These are phyloP conservation scores for Gymnosoma rotundatum DNA, from an alignment of 2,888 invertebrate genomes.

Conservation along the genomic window DNA sequence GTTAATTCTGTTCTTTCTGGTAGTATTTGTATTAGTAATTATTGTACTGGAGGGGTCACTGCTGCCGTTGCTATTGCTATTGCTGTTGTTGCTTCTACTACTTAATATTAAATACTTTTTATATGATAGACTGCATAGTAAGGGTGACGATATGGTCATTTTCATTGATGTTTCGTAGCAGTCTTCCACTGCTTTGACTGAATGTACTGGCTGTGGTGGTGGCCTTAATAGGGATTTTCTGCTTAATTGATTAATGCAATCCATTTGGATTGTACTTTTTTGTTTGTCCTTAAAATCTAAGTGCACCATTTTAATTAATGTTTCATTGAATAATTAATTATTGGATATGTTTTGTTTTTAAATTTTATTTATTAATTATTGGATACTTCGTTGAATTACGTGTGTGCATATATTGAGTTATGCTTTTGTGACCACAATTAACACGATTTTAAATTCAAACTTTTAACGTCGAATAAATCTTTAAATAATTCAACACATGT, in stretches of 20 bases:
- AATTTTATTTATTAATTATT: not conserved
- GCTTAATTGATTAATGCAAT: constrained; percentile 55
- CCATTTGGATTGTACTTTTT: constrained; percentile 10
- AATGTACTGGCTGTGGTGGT: constrained; percentile 34
- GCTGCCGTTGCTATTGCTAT: not conserved
- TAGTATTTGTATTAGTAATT: constrained; percentile 15
- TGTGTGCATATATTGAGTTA: too few species aligned
- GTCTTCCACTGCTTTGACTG: constrained; percentile 28
- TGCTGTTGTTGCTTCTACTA: constrained; percentile 13
- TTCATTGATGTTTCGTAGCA: constrained; percentile 23
- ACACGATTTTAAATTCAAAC: not conserved
- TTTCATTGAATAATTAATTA: constrained; percentile 6
- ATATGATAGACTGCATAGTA: constrained; percentile 15
- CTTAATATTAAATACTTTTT: constrained; percentile 27
- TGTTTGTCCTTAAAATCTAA: constrained; percentile 36
- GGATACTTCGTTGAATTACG: not conserved
- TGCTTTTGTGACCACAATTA: constrained; percentile 11
- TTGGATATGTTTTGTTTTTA: constrained; percentile 18
- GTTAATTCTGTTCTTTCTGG: constrained; percentile 25
- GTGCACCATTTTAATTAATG: constrained; percentile 43
- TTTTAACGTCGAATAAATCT: not conserved
- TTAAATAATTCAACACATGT: not conserved
- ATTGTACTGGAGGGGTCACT: constrained; percentile 33
- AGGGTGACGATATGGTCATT: constrained; percentile 39
- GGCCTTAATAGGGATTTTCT: constrained; percentile 54